Percentiles rank a stretch among this genome's conserved stretches.
These are phyloP conservation scores for Nephrocerus scutellatus DNA, from an alignment of 2,888 invertebrate species.

Conservation along the genomic window DNA sequence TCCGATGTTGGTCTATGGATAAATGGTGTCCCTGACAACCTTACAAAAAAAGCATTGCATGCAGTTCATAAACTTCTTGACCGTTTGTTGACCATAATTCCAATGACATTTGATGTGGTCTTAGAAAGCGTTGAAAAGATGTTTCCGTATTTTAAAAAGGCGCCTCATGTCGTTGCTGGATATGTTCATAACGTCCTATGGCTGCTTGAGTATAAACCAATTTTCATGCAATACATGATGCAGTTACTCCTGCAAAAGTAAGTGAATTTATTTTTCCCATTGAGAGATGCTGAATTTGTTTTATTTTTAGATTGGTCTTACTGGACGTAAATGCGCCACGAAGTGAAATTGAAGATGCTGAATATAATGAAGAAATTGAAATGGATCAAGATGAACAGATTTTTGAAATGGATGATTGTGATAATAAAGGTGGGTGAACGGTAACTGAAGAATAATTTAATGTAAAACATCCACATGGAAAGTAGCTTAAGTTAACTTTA, in stretches of 20 bases:
- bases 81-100: slow-evolving; percentile 46
- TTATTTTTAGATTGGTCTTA: slow-evolving; percentile 56
- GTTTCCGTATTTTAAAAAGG: slow-evolving; percentile 72
- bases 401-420: slow-evolving; percentile 39
- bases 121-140: slow-evolving; percentile 56
- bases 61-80: slow-evolving; percentile 56
- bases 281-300: slow-evolving; percentile 2
- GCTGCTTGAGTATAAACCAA: slow-evolving; percentile 68
- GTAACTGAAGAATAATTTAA: too few species aligned
- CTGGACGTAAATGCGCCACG: slow-evolving; percentile 64
- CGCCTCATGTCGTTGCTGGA: slow-evolving; percentile 61
- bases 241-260: slow-evolving; percentile 71
- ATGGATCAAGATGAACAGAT: slow-evolving; percentile 31
- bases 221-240: slow-evolving; percentile 62
- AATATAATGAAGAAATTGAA: slow-evolving; percentile 41
- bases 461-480: too few species aligned
- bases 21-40: slow-evolving; percentile 53
- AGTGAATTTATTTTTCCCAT: slow-evolving; percentile 30
- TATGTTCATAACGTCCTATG: slow-evolving; percentile 73
- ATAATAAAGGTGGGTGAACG: slow-evolving; percentile 21
- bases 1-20: slow-evolving; percentile 54
- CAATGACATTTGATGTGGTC: slow-evolving; percentile 63
- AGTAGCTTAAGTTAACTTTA: too few species aligned
- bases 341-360: slow-evolving; percentile 54
- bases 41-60: slow-evolving; percentile 53